Evolutionary conservation across 2,797 vertebrate genomes (phyloP).

Genomic region (Coregonus suidteri): DNA sequence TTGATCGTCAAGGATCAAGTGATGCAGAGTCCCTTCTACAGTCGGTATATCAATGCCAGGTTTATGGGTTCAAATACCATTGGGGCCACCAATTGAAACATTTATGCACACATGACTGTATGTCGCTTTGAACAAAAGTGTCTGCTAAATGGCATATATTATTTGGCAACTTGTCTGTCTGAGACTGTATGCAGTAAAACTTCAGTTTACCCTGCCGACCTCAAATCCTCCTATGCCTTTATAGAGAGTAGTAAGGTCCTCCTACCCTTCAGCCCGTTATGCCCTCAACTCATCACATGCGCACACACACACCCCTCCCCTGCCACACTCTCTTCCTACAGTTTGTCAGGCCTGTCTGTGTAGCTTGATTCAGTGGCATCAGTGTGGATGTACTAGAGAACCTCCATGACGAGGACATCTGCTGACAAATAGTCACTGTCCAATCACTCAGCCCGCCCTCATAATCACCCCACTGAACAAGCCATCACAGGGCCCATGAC

Average conservation of each 20-base stretch:
- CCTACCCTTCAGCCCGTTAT: constrained; percentile 16
- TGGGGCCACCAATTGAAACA: not conserved
- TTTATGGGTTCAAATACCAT: not conserved
- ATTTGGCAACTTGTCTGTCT: not conserved
- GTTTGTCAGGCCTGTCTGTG: constrained; percentile 12
- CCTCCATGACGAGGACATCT: constrained; percentile 77
- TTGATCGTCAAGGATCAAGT: constrained; percentile 43
- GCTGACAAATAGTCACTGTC: constrained; percentile 79
- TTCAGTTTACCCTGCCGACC: not conserved
- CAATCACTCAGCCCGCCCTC: constrained; percentile 64
- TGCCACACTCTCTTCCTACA: not conserved
- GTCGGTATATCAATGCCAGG: not conserved
- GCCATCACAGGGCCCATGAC: constrained; percentile 58
- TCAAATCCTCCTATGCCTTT: not conserved
- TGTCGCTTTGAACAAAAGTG: not conserved
- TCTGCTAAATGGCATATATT: not conserved
- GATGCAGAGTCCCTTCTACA: constrained; percentile 22
- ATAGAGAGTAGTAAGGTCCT: constrained; percentile 18
- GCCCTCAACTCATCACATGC: constrained; percentile 17
- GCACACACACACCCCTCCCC: constrained; percentile 19
- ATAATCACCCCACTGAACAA: constrained; percentile 65
- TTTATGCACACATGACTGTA: not conserved
- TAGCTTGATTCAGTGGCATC: constrained; percentile 8
- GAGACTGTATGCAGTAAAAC: not conserved
- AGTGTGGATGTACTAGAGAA: constrained; percentile 48